Conservation (phyloP, 2,113 vertebrate species). For the Oxyruncus cristatus region DNA sequence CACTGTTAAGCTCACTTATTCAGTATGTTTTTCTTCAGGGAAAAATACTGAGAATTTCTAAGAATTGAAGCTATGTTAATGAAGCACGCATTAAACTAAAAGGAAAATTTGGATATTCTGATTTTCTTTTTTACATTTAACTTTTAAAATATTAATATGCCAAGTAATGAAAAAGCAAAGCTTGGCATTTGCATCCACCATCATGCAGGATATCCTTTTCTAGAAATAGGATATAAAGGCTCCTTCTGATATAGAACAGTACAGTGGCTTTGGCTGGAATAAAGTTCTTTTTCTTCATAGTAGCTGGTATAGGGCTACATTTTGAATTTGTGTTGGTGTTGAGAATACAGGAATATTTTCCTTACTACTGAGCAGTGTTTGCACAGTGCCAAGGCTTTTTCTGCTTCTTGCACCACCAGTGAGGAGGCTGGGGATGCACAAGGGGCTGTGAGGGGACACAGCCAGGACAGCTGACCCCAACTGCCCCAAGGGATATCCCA, state of each 20-base stretch:
- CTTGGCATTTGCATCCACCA: neutral
- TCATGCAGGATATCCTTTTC: neutral
- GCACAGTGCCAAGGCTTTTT: accelerated
- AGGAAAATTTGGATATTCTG: neutral
- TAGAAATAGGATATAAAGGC: neutral
- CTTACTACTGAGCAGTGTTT: neutral
- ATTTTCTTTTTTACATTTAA: neutral
- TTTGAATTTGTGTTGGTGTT: neutral
- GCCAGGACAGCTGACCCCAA: neutral
- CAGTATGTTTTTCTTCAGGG: neutral
- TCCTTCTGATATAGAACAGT: neutral
- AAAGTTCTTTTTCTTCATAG: neutral
- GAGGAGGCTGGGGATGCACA: neutral
- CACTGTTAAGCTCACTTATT: neutral
- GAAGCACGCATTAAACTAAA: neutral
- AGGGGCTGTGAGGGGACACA: neutral
- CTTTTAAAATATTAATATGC: neutral
- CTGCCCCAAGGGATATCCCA: neutral
- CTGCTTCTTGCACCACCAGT: neutral
- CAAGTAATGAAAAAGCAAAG: neutral
- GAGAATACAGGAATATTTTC: neutral
- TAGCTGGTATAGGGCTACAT: neutral
- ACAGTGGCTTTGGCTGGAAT: neutral
- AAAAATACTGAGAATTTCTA: neutral
- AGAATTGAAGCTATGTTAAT: neutral